These are phyloP conservation scores for Spatulosminthurus flaviceps DNA, from an alignment of 2,888 invertebrate genomes.

Conservation along the genomic window DNA sequence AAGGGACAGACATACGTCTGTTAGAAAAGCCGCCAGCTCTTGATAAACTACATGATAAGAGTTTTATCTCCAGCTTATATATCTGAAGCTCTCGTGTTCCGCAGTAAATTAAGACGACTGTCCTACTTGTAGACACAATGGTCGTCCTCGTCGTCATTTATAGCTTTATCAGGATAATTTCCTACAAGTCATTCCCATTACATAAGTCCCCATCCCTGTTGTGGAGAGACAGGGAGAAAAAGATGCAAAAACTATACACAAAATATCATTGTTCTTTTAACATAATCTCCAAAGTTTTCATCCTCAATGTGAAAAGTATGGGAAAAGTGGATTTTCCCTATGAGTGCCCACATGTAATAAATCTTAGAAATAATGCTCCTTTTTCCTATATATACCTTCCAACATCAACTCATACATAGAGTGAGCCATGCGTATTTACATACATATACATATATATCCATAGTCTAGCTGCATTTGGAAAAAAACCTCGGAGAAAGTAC, in stretches of 20 bases:
- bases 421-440: too few relatives aligned
- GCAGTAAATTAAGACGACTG: slow-evolving; percentile 27
- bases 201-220: background rate
- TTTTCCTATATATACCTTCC: too few relatives aligned
- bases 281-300: slow-evolving; percentile 16
- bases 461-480: too few relatives aligned
- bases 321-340: background rate
- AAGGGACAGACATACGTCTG: slow-evolving; percentile 10
- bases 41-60: slow-evolving; percentile 42
- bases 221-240: background rate
- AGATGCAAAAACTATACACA: slow-evolving; percentile 18
- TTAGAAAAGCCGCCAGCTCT: slow-evolving; percentile 22
- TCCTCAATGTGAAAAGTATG: slow-evolving; percentile 5
- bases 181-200: slow-evolving; percentile 33
- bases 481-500: background rate
- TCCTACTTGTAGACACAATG: slow-evolving; percentile 30
- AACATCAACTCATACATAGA: too few relatives aligned
- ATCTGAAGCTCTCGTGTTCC: background rate
- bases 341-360: background rate
- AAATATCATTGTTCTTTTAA: slow-evolving; percentile 18
- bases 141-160: slow-evolving; percentile 26
- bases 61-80: slow-evolving; percentile 26
- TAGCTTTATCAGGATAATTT: slow-evolving; percentile 38
- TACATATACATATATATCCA: too few relatives aligned
- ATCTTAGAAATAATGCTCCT: background rate